These are phyloP conservation scores for Acomys russatus DNA, from an alignment of 2,797 vertebrate species.

Conservation along the genomic window DNA sequence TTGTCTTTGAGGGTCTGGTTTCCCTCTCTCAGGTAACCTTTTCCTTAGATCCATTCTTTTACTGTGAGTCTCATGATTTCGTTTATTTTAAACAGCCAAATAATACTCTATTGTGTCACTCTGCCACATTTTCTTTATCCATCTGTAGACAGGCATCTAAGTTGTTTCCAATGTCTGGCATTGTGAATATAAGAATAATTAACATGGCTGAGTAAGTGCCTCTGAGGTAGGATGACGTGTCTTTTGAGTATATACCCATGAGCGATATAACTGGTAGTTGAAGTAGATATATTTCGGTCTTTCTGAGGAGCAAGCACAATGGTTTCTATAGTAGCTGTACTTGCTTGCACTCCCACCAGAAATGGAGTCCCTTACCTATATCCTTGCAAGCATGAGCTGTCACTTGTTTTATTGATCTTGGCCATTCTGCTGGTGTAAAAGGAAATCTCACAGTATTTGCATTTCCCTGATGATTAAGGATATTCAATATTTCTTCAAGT, in stretches of 20 bases:
- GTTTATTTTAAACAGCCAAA: neutral
- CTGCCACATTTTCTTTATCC: neutral
- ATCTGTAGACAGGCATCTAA: neutral
- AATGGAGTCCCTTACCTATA: neutral
- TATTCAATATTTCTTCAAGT: neutral
- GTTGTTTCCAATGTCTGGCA: neutral
- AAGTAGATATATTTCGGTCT: neutral
- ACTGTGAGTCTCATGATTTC: neutral
- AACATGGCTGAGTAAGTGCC: neutral
- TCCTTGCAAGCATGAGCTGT: neutral
- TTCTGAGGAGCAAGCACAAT: neutral
- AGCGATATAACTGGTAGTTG: neutral
- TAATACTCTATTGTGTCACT: neutral
- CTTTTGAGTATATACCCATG: neutral
- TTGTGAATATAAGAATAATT: neutral
- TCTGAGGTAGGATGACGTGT: neutral
- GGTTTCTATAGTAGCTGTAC: neutral
- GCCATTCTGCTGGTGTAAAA: neutral
- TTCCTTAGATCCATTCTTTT: neutral
- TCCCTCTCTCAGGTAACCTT: neutral
- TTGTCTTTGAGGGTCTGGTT: neutral
- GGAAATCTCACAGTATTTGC: neutral
- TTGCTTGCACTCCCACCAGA: neutral
- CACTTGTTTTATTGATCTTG: neutral
- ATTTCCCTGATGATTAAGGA: neutral